Evolutionary conservation across 2,113 vertebrate species (phyloP).

Genomic region (Xenopus laevis): DNA sequence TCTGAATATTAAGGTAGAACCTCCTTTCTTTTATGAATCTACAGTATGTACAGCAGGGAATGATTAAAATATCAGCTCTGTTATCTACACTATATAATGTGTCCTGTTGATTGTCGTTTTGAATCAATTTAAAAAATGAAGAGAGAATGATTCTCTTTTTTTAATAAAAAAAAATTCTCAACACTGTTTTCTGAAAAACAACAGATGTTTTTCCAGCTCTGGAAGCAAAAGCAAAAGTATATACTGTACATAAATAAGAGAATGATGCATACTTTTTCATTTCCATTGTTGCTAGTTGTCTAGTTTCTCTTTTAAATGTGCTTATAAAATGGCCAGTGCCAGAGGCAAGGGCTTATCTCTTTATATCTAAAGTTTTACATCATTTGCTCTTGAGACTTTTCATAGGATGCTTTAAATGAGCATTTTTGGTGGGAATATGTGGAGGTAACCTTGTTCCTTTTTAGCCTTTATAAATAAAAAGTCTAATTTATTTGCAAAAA

Average conservation of each 20-base stretch:
- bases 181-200: background rate
- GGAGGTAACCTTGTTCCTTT: conserved; percentile 17
- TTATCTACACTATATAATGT: too few relatives aligned
- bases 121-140: background rate
- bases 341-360: conserved; percentile 21
- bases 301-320: conserved; percentile 5
- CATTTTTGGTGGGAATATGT: conserved; percentile 27
- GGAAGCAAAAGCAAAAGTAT: background rate
- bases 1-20: too few relatives aligned
- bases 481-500: too few relatives aligned
- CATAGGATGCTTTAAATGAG: conserved; percentile 16
- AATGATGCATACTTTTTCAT: background rate
- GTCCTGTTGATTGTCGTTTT: background rate
- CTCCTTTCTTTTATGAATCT: too few relatives aligned
- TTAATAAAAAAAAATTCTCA: background rate
- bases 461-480: conserved; percentile 22
- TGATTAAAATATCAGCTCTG: too few relatives aligned
- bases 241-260: background rate
- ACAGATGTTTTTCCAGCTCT: background rate
- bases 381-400: background rate
- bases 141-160: background rate
- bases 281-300: background rate
- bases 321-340: background rate
- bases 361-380: conserved; percentile 15
- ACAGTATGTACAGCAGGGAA: too few relatives aligned